Conservation (phyloP, 2,113 vertebrate genomes). For the Neotragus moschatus region DNA sequence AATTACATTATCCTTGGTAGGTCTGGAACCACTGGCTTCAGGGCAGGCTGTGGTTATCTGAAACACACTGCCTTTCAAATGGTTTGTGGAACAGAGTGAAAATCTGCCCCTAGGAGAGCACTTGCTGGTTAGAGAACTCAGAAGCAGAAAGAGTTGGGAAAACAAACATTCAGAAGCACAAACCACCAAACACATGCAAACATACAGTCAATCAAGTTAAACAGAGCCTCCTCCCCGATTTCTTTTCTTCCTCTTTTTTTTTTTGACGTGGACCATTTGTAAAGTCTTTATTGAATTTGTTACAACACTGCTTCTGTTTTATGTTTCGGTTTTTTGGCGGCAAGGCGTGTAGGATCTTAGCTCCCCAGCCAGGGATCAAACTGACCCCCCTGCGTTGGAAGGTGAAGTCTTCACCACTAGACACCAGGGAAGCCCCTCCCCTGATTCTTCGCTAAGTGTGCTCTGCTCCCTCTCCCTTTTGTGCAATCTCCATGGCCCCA, state of each 20-base stretch:
- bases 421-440: neutral
- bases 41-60: neutral
- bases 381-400: neutral
- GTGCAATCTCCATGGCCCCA: neutral
- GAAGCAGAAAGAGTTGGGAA: neutral
- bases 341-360: neutral
- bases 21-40: neutral
- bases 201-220: neutral
- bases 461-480: rapidly evolving
- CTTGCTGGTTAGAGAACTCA: neutral
- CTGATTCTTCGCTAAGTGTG: neutral
- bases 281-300: neutral
- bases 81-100: neutral
- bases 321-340: neutral
- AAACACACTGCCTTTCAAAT: neutral
- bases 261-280: neutral
- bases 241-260: neutral
- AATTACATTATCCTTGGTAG: neutral
- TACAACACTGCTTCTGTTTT: neutral
- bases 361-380: neutral
- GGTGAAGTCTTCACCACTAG: neutral
- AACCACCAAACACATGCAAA: neutral
- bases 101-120: neutral
- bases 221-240: neutral
- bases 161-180: neutral